phyloP scores from a whole-genome alignment of 2,113 vertebrate genomes.

The Microcebus griseorufus region DNA sequence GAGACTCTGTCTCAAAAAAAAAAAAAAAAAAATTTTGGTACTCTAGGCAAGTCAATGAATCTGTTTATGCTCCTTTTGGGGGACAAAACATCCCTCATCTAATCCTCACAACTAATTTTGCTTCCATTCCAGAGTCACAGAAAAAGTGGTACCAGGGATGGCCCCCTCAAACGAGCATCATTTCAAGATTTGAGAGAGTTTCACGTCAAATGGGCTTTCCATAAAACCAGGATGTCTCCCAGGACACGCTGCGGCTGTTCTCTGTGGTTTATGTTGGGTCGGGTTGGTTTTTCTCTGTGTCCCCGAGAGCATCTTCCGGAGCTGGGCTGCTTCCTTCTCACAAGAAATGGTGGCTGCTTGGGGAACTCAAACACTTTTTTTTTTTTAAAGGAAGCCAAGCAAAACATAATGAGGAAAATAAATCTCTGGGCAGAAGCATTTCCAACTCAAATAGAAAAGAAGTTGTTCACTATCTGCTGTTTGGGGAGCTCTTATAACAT shows the following conservation, averaged over 20 bases:
- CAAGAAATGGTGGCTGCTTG: not conserved
- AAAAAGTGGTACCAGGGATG: not conserved
- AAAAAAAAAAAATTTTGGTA: too few species aligned
- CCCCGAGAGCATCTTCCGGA: not conserved
- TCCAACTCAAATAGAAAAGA: not conserved
- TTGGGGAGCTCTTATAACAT: not conserved
- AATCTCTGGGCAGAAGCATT: not conserved
- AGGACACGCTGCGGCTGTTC: fast-evolving
- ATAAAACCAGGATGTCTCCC: not conserved
- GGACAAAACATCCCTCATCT: not conserved
- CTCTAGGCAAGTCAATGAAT: not conserved
- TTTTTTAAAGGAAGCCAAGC: not conserved
- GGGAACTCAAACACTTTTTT: not conserved
- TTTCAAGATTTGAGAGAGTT: not conserved
- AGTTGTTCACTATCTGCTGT: not conserved
- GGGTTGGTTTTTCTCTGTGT: not conserved
- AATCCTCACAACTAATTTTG: not conserved
- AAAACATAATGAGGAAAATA: conserved; percentile 6
- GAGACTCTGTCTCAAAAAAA: too few species aligned
- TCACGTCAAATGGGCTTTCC: not conserved
- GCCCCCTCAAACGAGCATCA: not conserved
- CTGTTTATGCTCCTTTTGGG: not conserved
- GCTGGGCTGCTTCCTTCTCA: not conserved
- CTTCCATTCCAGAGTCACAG: not conserved
- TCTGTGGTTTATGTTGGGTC: not conserved